Conservation (phyloP, 2,888 invertebrate species). For the Parnassius mnemosyne region DNA sequence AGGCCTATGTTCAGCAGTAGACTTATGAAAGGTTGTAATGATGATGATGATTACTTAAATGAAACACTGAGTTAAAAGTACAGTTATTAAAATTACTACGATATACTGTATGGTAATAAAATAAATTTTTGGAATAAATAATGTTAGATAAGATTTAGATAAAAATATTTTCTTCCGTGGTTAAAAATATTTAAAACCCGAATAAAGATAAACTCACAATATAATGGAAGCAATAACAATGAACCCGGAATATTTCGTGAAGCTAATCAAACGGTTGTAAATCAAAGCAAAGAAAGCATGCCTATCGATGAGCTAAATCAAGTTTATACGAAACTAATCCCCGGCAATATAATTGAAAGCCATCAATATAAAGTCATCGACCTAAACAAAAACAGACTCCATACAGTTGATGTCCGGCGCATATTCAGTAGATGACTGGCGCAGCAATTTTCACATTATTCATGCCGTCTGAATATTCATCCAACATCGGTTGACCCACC, state of each 20-base stretch:
- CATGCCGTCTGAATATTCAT: constrained; percentile 73
- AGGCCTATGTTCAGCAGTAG: too few species aligned
- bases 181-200: background rate
- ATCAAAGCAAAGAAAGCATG: constrained; percentile 25
- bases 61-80: background rate
- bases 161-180: too few species aligned
- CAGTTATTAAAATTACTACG: background rate
- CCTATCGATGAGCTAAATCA: constrained; percentile 25
- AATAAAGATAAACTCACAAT: background rate
- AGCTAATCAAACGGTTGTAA: constrained; percentile 25
- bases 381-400: constrained; percentile 50
- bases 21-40: too few species aligned
- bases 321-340: constrained; percentile 27
- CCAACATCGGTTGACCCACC: constrained; percentile 62
- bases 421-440: constrained; percentile 59
- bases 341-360: constrained; percentile 33
- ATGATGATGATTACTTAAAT: too few species aligned
- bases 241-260: constrained; percentile 11
- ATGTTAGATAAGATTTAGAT: too few species aligned
- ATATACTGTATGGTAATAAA: too few species aligned
- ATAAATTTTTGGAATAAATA: too few species aligned
- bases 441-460: constrained; percentile 67
- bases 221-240: constrained; percentile 14
- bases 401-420: constrained; percentile 52
- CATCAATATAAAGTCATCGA: constrained; percentile 50